phyloP scores from a whole-genome alignment of 2,797 vertebrate species.

The Gadopsis marmoratus region DNA sequence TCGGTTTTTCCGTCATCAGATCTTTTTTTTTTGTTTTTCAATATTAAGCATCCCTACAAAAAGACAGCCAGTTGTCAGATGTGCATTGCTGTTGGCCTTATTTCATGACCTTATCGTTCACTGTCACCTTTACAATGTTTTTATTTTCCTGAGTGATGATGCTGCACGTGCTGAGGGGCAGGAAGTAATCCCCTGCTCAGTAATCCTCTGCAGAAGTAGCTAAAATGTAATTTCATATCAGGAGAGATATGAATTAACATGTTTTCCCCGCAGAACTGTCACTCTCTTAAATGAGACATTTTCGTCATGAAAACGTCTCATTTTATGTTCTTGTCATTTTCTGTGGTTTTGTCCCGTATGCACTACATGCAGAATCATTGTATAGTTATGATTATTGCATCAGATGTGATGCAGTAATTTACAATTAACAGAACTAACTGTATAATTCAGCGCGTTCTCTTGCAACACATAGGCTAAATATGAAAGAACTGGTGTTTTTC shows the following conservation, averaged over 20 bases:
- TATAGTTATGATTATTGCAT: background rate
- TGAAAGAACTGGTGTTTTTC: background rate
- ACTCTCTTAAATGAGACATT: no score
- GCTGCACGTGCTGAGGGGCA: conserved; percentile 26
- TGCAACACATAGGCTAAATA: background rate
- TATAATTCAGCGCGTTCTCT: background rate
- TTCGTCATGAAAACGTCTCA: no score
- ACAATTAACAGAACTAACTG: background rate
- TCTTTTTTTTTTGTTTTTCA: background rate
- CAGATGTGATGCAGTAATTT: background rate
- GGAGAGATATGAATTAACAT: background rate
- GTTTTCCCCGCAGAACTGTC: background rate
- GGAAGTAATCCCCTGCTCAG: conserved; percentile 44
- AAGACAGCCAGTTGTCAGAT: background rate
- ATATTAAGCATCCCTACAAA: background rate
- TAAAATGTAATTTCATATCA: conserved; percentile 35
- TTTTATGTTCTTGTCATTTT: background rate
- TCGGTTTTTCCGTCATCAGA: background rate
- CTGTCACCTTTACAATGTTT: conserved; percentile 21
- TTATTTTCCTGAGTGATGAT: conserved; percentile 27
- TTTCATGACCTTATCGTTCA: conserved; percentile 22
- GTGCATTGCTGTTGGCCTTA: background rate
- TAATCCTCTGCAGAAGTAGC: conserved; percentile 54
- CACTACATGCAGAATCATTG: background rate
- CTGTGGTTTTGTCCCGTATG: background rate